Evolutionary conservation across 2,113 vertebrate genomes (phyloP).

Genomic region (Dinomys branickii): DNA sequence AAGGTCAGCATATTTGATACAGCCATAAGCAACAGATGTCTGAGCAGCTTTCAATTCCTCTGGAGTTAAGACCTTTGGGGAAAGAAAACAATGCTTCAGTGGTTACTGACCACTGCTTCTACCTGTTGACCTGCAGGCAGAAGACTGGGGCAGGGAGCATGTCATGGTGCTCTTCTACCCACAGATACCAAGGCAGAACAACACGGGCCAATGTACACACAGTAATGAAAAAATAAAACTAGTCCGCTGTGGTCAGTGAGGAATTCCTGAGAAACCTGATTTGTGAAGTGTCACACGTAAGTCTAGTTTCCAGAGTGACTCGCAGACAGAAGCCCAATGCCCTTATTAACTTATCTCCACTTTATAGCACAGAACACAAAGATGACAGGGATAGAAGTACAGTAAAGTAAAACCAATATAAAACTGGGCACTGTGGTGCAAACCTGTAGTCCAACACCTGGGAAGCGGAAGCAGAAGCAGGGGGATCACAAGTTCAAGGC

Average conservation of each 20-base stretch:
- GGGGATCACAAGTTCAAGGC: not conserved
- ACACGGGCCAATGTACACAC: not conserved
- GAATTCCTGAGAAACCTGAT: not conserved
- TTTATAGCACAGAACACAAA: not conserved
- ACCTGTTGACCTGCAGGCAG: not conserved
- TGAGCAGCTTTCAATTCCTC: constrained; percentile 94
- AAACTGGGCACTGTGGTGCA: not conserved
- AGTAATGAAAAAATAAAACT: not conserved
- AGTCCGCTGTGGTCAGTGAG: not conserved
- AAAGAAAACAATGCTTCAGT: not conserved
- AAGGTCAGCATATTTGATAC: constrained; percentile 98
- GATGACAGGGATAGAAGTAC: not conserved
- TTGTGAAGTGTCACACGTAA: not conserved
- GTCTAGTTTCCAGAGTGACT: not conserved
- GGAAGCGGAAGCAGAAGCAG: not conserved
- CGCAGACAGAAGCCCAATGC: not conserved
- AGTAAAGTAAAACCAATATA: not conserved
- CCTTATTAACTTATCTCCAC: not conserved
- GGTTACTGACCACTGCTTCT: not conserved
- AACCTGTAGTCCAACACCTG: not conserved
- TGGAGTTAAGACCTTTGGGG: constrained; percentile 87
- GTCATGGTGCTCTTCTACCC: not conserved
- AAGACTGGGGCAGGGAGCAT: not conserved
- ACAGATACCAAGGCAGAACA: not conserved
- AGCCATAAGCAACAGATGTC: constrained; percentile 94